These are phyloP conservation scores for Listronotus oregonensis DNA, from an alignment of 1,140 invertebrate genomes.

Conservation along the genomic window DNA sequence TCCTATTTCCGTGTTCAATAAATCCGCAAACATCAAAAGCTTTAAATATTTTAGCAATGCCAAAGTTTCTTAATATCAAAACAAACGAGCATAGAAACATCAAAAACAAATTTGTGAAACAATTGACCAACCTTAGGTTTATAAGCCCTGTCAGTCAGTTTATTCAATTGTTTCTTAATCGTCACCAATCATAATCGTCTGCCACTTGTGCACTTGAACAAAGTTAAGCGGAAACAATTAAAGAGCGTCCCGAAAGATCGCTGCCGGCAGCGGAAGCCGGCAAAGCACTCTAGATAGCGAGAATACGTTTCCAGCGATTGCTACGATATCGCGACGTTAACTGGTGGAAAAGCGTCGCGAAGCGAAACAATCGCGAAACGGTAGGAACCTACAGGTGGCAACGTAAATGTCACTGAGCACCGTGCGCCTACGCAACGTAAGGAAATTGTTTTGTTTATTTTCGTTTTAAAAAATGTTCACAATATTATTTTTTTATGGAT, in stretches of 20 bases:
- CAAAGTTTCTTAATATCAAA: too few species aligned
- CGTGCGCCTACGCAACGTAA: conserved; percentile 15
- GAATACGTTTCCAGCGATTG: conserved; percentile 23
- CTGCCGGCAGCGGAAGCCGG: conserved; percentile 28
- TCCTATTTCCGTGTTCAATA: too few species aligned
- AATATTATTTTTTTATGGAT: too few species aligned
- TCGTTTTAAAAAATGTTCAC: too few species aligned
- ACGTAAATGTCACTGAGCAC: conserved; percentile 2
- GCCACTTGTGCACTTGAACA: neutral
- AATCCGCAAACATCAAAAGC: too few species aligned
- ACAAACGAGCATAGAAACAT: conserved; percentile 2
- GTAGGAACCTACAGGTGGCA: conserved; percentile 28
- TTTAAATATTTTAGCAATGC: too few species aligned
- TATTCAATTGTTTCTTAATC: conserved; percentile 19
- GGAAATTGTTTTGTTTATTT: neutral
- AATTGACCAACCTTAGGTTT: conserved; percentile 11
- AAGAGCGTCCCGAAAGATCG: conserved; percentile 3
- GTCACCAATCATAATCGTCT: conserved; percentile 16
- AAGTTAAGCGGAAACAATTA: too few species aligned
- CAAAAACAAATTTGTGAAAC: neutral
- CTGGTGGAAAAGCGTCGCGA: conserved; percentile 19
- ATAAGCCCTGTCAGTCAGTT: conserved; percentile 2
- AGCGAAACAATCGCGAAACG: conserved; percentile 21
- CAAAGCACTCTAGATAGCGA: conserved; percentile 18
- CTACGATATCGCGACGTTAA: conserved; percentile 30